These are phyloP conservation scores for Calliopum simillimum DNA, from an alignment of 2,888 invertebrate genomes.

Conservation along the genomic window DNA sequence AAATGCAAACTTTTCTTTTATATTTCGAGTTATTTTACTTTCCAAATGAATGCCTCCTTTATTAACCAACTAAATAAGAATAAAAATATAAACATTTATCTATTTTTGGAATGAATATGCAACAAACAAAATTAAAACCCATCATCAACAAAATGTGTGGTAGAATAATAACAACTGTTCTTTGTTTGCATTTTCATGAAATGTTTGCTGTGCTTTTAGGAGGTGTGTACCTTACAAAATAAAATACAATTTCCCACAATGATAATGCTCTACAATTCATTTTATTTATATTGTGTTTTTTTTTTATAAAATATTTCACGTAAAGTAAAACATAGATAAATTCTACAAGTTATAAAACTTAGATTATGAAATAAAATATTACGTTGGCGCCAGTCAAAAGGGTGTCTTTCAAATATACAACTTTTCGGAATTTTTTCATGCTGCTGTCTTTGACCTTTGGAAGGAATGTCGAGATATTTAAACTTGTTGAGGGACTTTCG, in stretches of 20 bases:
- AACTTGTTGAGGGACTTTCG: conserved; percentile 43
- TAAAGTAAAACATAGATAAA: not conserved
- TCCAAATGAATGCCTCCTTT: no score
- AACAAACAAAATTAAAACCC: not conserved
- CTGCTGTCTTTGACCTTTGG: conserved; percentile 41
- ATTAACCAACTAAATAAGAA: no score
- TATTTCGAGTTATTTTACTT: no score
- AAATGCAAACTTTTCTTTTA: no score
- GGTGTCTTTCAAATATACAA: conserved; percentile 20
- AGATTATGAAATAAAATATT: not conserved
- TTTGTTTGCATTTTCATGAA: not conserved
- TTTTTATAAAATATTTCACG: not conserved
- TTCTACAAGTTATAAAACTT: conserved; percentile 1
- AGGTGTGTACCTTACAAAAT: not conserved
- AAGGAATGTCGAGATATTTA: conserved; percentile 38
- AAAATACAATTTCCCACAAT: not conserved
- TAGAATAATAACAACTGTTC: not conserved
- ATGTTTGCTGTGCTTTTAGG: conserved; percentile 20
- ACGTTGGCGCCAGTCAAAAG: not conserved
- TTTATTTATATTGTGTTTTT: not conserved
- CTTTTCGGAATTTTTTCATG: not conserved
- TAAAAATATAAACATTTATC: no score
- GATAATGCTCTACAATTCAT: not conserved
- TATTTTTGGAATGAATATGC: not conserved
- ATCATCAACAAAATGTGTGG: no score